Percentiles rank a stretch among this genome's conserved stretches.
phyloP scores from a whole-genome alignment of 2,113 vertebrate species.

The Protobothrops flavoviridis region DNA sequence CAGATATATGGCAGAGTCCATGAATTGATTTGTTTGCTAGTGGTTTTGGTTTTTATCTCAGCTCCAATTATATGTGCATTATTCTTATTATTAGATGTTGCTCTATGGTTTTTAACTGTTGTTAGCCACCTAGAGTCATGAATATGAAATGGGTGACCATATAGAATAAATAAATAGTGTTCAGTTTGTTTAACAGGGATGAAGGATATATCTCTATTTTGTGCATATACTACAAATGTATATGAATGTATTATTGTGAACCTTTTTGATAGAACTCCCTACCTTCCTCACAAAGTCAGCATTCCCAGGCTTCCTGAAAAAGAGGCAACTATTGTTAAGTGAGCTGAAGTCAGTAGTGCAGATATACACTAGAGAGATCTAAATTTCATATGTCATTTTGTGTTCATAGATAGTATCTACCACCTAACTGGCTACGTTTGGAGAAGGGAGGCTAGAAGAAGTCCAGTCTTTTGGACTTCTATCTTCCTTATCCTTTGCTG shows the following conservation, averaged over 20 bases:
- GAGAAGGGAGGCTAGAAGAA: not conserved
- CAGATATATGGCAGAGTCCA: not conserved
- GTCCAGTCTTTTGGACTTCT: not conserved
- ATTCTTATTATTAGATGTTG: not conserved
- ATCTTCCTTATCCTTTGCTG: not conserved
- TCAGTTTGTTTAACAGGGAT: not conserved
- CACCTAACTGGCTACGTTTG: not conserved
- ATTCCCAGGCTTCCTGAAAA: not conserved
- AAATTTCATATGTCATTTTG: not conserved
- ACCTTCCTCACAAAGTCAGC: too few relatives aligned
- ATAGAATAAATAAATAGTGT: not conserved
- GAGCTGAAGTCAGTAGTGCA: not conserved
- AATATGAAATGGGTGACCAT: not conserved
- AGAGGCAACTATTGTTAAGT: not conserved
- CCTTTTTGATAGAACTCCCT: not conserved
- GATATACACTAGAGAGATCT: not conserved
- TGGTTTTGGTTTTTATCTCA: not conserved
- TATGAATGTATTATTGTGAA: not conserved
- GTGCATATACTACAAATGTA: not conserved
- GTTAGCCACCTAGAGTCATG: not conserved
- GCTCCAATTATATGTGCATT: not conserved
- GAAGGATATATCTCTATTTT: not conserved
- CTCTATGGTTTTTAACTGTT: not conserved
- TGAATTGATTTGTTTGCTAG: not conserved
- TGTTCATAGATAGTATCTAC: not conserved